Evolutionary conservation across 2,113 vertebrate genomes (phyloP), one percentile per base, ranked within the genome.

Genomic region (Elephantulus edwardii): DNA sequence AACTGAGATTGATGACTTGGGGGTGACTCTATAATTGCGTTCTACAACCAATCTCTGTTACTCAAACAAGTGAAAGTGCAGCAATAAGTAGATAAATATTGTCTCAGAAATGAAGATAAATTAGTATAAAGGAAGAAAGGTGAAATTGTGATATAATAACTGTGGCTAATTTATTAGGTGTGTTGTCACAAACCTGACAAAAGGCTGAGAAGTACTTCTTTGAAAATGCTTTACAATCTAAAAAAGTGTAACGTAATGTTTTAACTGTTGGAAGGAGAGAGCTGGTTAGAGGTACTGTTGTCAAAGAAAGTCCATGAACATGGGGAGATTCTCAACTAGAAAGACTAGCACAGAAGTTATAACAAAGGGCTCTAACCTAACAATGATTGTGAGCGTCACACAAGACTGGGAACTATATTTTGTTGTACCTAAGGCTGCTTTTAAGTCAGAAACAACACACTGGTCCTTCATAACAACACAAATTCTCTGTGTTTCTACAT

Each of bases 51-150:
- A 83, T 80, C 60, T 91, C 75, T 78, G 28, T 60, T 85, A 89
- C 80, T 91, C 68, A 83, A 56, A 92, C 10, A 77, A 88, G 58
- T 66, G 52, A 88, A 86, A 85, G 24, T 44, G 2, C 3, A 90
- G 44, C 33, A 40, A 56, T 62, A 83, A 91, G 54, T 89, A 77
- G 33, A 86, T 70, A 90, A 86, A 76, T 70, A 86, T 33, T 87
- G 30, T 72, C 58, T 93, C 74, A 91, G 56, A 93, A 92, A 94
- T 82, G 40, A 92, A 90, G 86, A 85, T 72, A 66, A 93, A 85
- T 84, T 74, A 87, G 75, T 56, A n/a, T 20, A 83, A 70, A 50
- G 70, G n/a, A 90, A 38, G 54, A 91, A 89, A 92, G 84, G 86
- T 91, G 62, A 95, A 85, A 30, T 28, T 54, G 33, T 92, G 79